Percentiles rank a stretch among this genome's conserved stretches.
phyloP scores from a whole-genome alignment of 53 echinoderm and acorn worm species.

The Holothuria leucospilota region DNA sequence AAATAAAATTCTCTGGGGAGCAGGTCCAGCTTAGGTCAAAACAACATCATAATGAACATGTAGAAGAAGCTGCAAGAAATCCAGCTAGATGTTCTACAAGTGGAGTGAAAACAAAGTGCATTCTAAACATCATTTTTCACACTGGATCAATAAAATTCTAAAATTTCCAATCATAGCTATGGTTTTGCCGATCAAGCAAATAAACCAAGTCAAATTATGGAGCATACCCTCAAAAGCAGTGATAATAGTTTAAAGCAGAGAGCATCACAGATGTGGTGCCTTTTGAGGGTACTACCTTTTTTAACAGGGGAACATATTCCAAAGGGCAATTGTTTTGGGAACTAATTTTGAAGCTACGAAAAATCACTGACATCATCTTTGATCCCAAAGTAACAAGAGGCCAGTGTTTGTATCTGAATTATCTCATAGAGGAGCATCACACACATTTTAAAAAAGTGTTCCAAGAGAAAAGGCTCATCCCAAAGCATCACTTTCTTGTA shows the following conservation, averaged over 20 bases:
- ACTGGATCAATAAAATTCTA: background rate
- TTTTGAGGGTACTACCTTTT: slow-evolving; percentile 25
- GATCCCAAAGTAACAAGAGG: slow-evolving; percentile 16
- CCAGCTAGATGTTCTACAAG: slow-evolving; percentile 29
- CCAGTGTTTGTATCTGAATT: slow-evolving; percentile 39
- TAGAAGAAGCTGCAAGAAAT: slow-evolving; percentile 22
- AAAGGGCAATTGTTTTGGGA: too few relatives aligned
- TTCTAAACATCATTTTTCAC: background rate
- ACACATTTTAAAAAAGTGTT: slow-evolving; percentile 43
- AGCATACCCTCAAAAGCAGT: slow-evolving; percentile 36
- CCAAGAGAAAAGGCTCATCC: slow-evolving; percentile 9
- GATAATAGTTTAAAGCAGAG: slow-evolving; percentile 37
- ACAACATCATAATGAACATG: slow-evolving; percentile 7
- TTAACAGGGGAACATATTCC: slow-evolving; percentile 22
- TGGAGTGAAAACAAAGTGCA: slow-evolving; percentile 50
- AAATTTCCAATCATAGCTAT: slow-evolving; percentile 11
- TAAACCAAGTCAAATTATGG: slow-evolving; percentile 39
- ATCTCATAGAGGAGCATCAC: slow-evolving; percentile 62
- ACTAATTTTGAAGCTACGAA: too few relatives aligned
- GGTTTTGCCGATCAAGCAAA: slow-evolving; percentile 50
- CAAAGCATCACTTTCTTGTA: slow-evolving; percentile 64
- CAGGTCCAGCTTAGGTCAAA: background rate
- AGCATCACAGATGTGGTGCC: slow-evolving; percentile 65
- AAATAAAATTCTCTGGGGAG: background rate
- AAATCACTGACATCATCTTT: background rate